Percentiles rank a stretch among this genome's conserved stretches.
Evolutionary conservation across 30 jellyfish, hydroid and myxozoan genomes (phyloP).

Genomic region (Rhopilema esculentum): DNA sequence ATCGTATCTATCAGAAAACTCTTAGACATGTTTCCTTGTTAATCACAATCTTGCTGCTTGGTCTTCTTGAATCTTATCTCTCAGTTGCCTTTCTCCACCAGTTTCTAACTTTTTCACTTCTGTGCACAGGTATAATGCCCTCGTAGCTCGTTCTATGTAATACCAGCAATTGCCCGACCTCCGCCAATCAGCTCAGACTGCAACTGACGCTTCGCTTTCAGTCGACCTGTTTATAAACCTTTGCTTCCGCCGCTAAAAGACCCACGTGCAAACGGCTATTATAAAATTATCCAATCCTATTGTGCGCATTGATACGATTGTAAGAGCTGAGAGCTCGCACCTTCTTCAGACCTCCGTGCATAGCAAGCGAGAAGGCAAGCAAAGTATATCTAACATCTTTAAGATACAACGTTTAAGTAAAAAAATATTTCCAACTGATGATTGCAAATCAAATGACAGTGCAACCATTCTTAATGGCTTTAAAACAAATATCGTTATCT

Average conservation of each 20-base stretch:
- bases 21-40: constrained; percentile 76
- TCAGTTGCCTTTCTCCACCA: not conserved
- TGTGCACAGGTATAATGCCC: constrained; percentile 20
- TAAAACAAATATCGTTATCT: not conserved
- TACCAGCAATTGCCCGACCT: constrained; percentile 70
- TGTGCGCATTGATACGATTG: constrained; percentile 59
- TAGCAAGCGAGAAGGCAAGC: not conserved
- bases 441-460: too few species aligned
- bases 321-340: not conserved
- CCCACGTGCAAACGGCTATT: constrained; percentile 82
- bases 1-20: constrained; percentile 86
- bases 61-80: constrained; percentile 5
- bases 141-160: constrained; percentile 20
- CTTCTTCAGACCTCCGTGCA: not conserved
- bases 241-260: constrained; percentile 68
- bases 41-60: not conserved
- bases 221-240: constrained; percentile 70
- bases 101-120: not conserved
- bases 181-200: constrained; percentile 46
- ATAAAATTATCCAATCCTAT: constrained; percentile 76
- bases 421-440: too few species aligned
- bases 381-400: not conserved
- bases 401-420: too few species aligned
- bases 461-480: too few species aligned
- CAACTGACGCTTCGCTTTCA: constrained; percentile 53